These are phyloP conservation scores for Heliconius hortense DNA, from an alignment of 2,888 invertebrate genomes.

Conservation along the genomic window DNA sequence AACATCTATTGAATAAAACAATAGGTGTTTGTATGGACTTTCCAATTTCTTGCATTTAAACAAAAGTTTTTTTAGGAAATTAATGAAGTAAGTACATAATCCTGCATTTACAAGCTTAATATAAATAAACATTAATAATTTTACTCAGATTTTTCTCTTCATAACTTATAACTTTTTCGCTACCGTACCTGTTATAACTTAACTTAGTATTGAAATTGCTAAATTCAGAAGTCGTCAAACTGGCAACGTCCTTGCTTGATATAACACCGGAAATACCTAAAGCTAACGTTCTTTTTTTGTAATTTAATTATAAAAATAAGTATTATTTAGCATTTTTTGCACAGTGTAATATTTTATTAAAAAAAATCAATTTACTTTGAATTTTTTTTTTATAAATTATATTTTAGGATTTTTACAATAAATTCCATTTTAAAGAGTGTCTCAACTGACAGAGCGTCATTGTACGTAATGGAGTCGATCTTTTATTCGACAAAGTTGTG, in stretches of 20 bases:
- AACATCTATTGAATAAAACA: not conserved
- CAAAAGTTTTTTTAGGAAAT: not conserved
- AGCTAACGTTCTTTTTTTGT: constrained; percentile 36
- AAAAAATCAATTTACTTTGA: not conserved
- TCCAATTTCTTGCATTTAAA: not conserved
- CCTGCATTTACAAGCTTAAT: not conserved
- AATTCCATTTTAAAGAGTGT: constrained; percentile 65
- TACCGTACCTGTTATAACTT: constrained; percentile 23
- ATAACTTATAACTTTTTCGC: constrained; percentile 27
- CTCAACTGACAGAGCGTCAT: constrained; percentile 82
- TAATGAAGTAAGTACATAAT: not conserved
- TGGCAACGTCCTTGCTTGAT: constrained; percentile 73
- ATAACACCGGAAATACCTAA: constrained; percentile 49
- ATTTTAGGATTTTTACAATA: constrained; percentile 41
- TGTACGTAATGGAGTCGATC: constrained; percentile 85
- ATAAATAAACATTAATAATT: not conserved
- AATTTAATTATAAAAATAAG: constrained; percentile 18
- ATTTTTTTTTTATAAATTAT: not conserved
- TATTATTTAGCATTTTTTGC: not conserved
- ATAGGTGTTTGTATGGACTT: not conserved
- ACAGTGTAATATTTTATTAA: not conserved
- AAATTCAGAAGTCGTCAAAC: constrained; percentile 79
- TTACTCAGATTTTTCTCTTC: not conserved
- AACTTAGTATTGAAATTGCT: constrained; percentile 54
- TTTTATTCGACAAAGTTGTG: constrained; percentile 63